Conservation (phyloP, 2,888 invertebrate genomes). For the Hirtodrosophila confusa region DNA sequence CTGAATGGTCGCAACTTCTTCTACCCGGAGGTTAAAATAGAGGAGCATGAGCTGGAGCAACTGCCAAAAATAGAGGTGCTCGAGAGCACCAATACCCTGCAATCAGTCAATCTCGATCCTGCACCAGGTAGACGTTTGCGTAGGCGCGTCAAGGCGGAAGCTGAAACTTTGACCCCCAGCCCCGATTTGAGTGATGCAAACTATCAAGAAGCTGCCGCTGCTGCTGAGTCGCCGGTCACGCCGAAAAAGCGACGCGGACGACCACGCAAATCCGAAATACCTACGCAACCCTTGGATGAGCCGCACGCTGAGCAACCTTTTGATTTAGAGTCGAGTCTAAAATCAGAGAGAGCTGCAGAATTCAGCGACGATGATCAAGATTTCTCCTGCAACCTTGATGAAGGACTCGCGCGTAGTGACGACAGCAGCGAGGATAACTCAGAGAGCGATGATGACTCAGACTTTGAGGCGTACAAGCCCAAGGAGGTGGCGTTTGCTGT, state of each 20-base stretch:
- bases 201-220: slow-evolving; percentile 1
- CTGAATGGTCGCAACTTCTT: slow-evolving; percentile 53
- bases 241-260: slow-evolving; percentile 73
- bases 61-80: slow-evolving; percentile 80
- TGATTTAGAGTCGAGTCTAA: slow-evolving; percentile 26
- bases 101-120: slow-evolving; percentile 10
- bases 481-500: slow-evolving; percentile 68
- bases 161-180: slow-evolving; percentile 4
- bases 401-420: slow-evolving; percentile 42
- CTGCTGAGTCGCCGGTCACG: slow-evolving; percentile 4
- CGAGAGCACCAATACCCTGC: slow-evolving; percentile 52
- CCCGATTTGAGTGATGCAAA: not conserved
- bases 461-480: slow-evolving; percentile 52
- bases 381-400: slow-evolving; percentile 40
- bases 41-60: slow-evolving; percentile 79
- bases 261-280: slow-evolving; percentile 71
- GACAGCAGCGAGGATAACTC: slow-evolving; percentile 55
- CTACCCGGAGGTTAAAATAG: slow-evolving; percentile 78
- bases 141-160: slow-evolving; percentile 60
- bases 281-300: slow-evolving; percentile 21
- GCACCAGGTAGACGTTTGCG: slow-evolving; percentile 46
- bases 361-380: slow-evolving; percentile 53
- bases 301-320: slow-evolving; percentile 14
- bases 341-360: slow-evolving; percentile 33
- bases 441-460: slow-evolving; percentile 59